Evolutionary conservation across 1,140 invertebrate genomes (phyloP), one percentile per base, ranked within the genome.

Genomic region (Mercenaria mercenaria): DNA sequence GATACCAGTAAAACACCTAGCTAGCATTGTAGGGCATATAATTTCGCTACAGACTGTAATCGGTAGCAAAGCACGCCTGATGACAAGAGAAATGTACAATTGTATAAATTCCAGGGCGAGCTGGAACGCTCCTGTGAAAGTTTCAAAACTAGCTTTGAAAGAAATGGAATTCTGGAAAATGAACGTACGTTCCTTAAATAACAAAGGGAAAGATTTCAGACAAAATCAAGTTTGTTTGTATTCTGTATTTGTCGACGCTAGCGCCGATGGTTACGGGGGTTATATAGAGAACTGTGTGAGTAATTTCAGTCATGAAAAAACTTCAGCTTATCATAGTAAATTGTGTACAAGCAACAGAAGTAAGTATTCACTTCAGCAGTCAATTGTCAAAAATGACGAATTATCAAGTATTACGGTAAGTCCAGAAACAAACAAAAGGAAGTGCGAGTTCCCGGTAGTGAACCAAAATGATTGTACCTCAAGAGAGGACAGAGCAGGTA

Each of bases 11-110:
- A 43, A 43, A 18, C 2, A 13, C n/a, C 34, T 88, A 43, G 85
- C 85, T 0, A 34, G 34, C 1, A 29, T 88, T 43, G 34, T 80
- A 6, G 85, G 85, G 6, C 50, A 79, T 4, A 64, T 88, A 4
- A 80, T 88, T 43, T 88, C 72, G 1, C 52, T 80, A n/a, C 74
- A 88, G 39, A 32, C 10, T 41, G 85, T 88, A 23, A 37, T 88
- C 1, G 85, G 74, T 4, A 47, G 29, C 15, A 59, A 13, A 47
- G 83, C 56, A 32, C 1, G 83, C 8, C 23, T 72, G 43, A 32
- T 29, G 15, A 86, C 83, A 37, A 50, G 83, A 41, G n/a, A 56
- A n/a, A 23, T 86, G 67, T 59, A 50, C 23, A 26, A 43, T 15
- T 77, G 56, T 61, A 39, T 79, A n/a, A 8, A 29, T 13, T 26